Base-by-base conservation (phyloP, 2,113 vertebrate species). In the Chionomys nivalis region DNA sequence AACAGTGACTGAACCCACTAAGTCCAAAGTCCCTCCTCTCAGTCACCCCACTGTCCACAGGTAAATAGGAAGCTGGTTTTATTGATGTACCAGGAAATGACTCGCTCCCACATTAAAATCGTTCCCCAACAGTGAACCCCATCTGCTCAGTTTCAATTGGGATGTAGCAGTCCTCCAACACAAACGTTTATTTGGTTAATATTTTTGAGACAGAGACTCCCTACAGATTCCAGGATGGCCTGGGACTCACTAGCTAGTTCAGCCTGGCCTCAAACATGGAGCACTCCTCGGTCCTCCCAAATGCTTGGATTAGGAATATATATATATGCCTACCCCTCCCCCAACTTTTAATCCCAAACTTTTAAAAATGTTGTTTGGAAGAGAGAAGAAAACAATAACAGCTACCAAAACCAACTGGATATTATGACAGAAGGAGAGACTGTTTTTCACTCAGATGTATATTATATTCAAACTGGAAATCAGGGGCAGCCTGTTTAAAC, bases 1-100 rank as follows among this genome's bases (percentile, higher is more conserved):
- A 97, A 82, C 70, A 94, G 66, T 89, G 11, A 89, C 3, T 95
- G 76, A 33, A 94, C 39, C 92, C 94, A 39, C 3, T 0, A 19
- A 94, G 68, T 58, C 87, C 42, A 85, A 94, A 95, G 94, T 83
- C 85, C 92, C 86, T 97, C 68, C 88, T 88, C 26, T 63, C 89
- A 91, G 82, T 11, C 95, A 93, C 19, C 19, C 58, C 90, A 88
- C 89, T 95, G 36, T 55, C 52, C 44, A 21, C 44, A 73, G 86
- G 11, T 49, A 76, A 90, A 89, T 14, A 77, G 5, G 95, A 95
- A 96, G 21, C 49, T 36, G 58, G 17, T 63, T 94, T 91, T 76
- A 78, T 5, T 95, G 75, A 75, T 63, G 92, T 83, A 49, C 9
- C 89, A 49, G 75, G 68, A 92, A 97, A 97, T 6, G 61, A 9